Base-by-base conservation (phyloP, 2,888 invertebrate genomes). In the Pyrgus malvae region DNA sequence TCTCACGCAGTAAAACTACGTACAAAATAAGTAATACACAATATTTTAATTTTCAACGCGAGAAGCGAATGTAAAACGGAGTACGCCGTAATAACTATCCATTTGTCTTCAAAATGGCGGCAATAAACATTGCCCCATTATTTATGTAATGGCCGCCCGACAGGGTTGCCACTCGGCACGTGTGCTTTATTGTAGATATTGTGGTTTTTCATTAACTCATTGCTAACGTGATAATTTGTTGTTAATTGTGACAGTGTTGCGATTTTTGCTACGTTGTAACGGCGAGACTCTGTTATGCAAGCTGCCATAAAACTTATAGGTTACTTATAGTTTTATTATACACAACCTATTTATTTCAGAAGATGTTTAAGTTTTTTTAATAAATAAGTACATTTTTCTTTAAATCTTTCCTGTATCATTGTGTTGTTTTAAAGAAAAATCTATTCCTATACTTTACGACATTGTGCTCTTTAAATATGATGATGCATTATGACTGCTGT, bases 91-190 rank as follows among this genome's bases (percentile, higher is more conserved):
- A 90, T 89, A 89, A 89, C 88, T 89, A 88, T 80, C 90, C 88
- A 89, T 90, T 89, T 90, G 89, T 90, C 90, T 90, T 88, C 84
- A 85, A 86, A 90, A 90, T 90, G 87, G 90, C 71, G 81, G 90
- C 83, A 89, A 88, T 90, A 89, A 90, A 89, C 88, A 89, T 87
- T 80, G 88, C 78, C 75, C 74, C 82, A 84, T 87, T 88, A 90
- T 90, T 90, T 90, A 90, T 90, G 88, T 87, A 89, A 90, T 88
- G 88, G 89, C 83, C 80, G 77, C 75, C 68, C 65, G 69, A 64
- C 72, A 89, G 89, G 89, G 89, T 70, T 89, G 84, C 80, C 83
- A 78, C 80, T 78, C 76, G 70, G 69, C 86, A 83, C 78, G 85
- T 88, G 87, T 74, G 75, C 72, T 85, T 87, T 85, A 88, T 88